Base-by-base conservation (phyloP, 2,113 vertebrate species). In the Mionectes macconnelli region DNA sequence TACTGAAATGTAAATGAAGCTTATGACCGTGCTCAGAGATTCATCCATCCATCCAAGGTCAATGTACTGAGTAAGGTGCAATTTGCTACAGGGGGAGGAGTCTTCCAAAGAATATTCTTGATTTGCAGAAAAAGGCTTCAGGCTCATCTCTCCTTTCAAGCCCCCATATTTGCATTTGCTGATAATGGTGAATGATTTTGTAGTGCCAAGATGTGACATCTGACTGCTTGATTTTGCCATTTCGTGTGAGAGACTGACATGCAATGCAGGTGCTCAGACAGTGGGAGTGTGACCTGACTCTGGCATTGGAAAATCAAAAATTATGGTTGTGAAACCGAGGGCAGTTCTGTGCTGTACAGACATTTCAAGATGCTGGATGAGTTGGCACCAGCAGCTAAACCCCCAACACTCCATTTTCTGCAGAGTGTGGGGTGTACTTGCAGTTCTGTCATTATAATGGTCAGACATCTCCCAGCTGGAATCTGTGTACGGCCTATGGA, bases 1-100 rank as follows among this genome's bases (percentile, higher is more conserved):
- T 93, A 60, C 50, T 92, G 92, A 93, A 93, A 88, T 93, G 90
- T 86, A 96, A 95, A 95, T 90, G 24, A 90, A 84, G 55, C 42
- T 88, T 74, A 59, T 22, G 47, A 94, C 59, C 88, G 63, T 0
- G 1, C 68, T 84, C 40, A 91, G 84, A 80, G 85, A 84, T 88
- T 88, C 39, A 88, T 91, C 75, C 80, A 44, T 47, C 55, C 42
- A 66, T 74, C 47, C 68, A 84, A 86, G 82, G 75, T 93, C 90
- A 91, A 93, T 86, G 84, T 77, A 92, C 60, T 37, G 72, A 93
- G 68, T 67, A 72, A 86, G 55, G 20, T 90, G 49, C 50, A 90
- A 80, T 88, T 90, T 95, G 18, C 60, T 56, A 0, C 1, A 4
- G 21, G 40, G 31, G 59, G 27, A 67, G 33, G 63, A 14, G 12